Conservation (phyloP, 2,888 invertebrate genomes). For the Oegoconia quadripuncta region DNA sequence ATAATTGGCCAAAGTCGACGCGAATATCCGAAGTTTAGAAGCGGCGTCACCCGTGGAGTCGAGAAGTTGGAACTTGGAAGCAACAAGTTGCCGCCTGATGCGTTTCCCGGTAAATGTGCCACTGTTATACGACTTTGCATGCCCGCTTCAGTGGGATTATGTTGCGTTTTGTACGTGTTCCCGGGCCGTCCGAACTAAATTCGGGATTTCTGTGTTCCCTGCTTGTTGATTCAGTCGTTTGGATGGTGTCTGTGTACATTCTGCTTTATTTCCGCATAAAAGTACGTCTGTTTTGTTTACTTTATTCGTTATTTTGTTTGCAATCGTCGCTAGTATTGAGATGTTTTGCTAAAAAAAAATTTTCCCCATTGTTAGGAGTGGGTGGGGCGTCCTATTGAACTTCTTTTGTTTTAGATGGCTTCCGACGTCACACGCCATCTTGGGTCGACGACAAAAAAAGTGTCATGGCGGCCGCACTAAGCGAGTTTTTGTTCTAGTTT, state of each 20-base stretch:
- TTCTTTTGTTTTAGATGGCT: slow-evolving; percentile 73
- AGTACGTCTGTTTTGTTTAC: slow-evolving; percentile 17
- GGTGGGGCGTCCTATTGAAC: slow-evolving; percentile 54
- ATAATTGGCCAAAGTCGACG: slow-evolving; percentile 38
- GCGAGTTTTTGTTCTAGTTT: slow-evolving; percentile 44
- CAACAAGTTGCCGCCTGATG: slow-evolving; percentile 76
- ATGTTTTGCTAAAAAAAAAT: slow-evolving; percentile 25
- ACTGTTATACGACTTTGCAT: slow-evolving; percentile 72
- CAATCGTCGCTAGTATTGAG: neutral
- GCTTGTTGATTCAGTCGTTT: slow-evolving; percentile 47
- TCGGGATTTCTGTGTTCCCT: slow-evolving; percentile 43
- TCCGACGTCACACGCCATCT: slow-evolving; percentile 67
- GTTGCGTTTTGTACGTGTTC: slow-evolving; percentile 42
- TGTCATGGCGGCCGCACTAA: slow-evolving; percentile 64
- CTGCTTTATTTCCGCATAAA: neutral
- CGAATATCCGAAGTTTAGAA: slow-evolving; percentile 49
- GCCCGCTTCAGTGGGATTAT: slow-evolving; percentile 64
- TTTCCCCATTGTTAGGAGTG: slow-evolving; percentile 31
- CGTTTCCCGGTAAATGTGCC: slow-evolving; percentile 71
- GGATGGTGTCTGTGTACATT: slow-evolving; percentile 31
- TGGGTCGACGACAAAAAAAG: slow-evolving; percentile 69
- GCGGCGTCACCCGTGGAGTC: slow-evolving; percentile 28
- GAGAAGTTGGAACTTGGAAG: slow-evolving; percentile 55
- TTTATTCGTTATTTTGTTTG: slow-evolving; percentile 13
- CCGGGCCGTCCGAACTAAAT: slow-evolving; percentile 36